Evolutionary conservation across 35 echinoderm and acorn worm genomes (phyloP).

Genomic region (Diadema setosum): DNA sequence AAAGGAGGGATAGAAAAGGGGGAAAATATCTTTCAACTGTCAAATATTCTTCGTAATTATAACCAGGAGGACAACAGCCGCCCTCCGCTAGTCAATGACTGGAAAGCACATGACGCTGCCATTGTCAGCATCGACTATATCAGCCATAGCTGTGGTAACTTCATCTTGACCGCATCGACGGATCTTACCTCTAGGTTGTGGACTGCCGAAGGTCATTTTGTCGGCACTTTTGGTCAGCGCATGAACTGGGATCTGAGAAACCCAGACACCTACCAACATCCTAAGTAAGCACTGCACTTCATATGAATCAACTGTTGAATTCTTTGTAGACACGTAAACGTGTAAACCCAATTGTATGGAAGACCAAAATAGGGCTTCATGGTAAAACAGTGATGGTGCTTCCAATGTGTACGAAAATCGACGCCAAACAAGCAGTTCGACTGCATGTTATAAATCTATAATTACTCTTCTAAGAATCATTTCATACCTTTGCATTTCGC

Average conservation of each 20-base stretch:
- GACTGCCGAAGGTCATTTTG: slow-evolving; percentile 77
- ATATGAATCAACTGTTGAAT: neutral
- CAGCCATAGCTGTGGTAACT: slow-evolving; percentile 38
- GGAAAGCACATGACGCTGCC: slow-evolving; percentile 76
- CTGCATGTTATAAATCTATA: no score
- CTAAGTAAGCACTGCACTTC: slow-evolving; percentile 39
- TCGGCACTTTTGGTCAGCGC: slow-evolving; percentile 88
- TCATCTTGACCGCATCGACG: slow-evolving; percentile 88
- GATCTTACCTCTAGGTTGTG: slow-evolving; percentile 90
- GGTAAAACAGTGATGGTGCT: no score
- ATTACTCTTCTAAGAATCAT: no score
- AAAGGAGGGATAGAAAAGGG: no score
- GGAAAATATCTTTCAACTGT: no score
- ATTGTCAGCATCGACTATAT: slow-evolving; percentile 89
- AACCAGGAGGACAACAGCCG: slow-evolving; percentile 24
- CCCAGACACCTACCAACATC: slow-evolving; percentile 69
- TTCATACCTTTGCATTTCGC: no score
- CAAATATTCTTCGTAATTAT: no score
- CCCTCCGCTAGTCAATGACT: slow-evolving; percentile 53
- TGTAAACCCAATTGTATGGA: no score
- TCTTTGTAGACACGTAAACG: no score
- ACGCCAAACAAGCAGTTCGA: no score
- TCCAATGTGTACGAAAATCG: no score
- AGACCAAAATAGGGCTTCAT: no score
- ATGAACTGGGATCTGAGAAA: slow-evolving; percentile 85